Evolutionary conservation across 2,113 vertebrate species (phyloP), one percentile per base, ranked within the genome.

Genomic region (Butastur rufipennis): DNA sequence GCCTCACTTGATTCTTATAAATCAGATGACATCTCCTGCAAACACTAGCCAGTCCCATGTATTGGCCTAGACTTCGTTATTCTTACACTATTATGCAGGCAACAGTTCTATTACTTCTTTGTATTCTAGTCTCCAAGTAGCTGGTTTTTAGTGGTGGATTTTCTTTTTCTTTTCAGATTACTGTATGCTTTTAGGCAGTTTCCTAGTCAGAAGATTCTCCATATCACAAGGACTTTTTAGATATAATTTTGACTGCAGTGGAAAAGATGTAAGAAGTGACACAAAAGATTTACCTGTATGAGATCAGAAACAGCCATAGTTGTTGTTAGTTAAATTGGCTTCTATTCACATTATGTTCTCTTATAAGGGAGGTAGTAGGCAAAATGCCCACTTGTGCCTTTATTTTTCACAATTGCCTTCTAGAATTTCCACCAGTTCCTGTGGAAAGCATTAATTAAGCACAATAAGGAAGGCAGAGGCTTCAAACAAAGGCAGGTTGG

Each of bases 371-470:
- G 40, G 34, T 42, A 65, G 31, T 10, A 90, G 77, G 82, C 59
- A 79, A 95, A 83, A 40, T 61, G 71, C 71, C 73, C n/a, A 31
- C 20, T 88, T 34, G 42, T n/a, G 73, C 42, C 36, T 65, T 96
- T 72, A 26, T 72, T 91, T 95, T 90, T 90, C 59, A 65, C 36
- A 85, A 22, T 26, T 84, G 32, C 56, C 56, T 81, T 78, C 61
- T 53, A 81, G 70, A 38, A 5, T 82, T 96, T 90, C 71, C 26
- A 71, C 18, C 36, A 63, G 29, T 77, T 87, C 55, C 91, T 68
- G 63, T 21, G 38, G 68, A 91, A 96, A 95, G 15, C 55, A 80
- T 77, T 67, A 81, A 71, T 71, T 92, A 85, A 74, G n/a, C 40
- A 40, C n/a, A 45, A 23, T 53, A 56, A 83, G 40, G 40, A 83